Percentiles rank a stretch among this genome's conserved stretches.
Evolutionary conservation across 2,888 invertebrate genomes (phyloP).

Genomic region (Parnassius mnemosyne): DNA sequence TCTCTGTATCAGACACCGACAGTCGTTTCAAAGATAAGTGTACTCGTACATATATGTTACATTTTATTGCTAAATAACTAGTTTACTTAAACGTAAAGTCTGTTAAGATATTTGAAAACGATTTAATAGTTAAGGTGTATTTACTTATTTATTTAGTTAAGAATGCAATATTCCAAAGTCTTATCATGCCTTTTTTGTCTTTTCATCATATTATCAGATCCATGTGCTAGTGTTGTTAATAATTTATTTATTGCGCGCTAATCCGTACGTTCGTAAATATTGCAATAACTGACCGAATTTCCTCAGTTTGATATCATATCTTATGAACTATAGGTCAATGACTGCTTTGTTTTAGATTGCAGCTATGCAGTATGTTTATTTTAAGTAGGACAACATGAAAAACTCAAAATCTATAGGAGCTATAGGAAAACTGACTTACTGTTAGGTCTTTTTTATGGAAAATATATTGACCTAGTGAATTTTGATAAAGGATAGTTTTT

Average conservation of each 20-base stretch:
- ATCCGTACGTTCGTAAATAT: constrained; percentile 29
- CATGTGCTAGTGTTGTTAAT: not conserved
- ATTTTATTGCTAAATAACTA: constrained; percentile 8
- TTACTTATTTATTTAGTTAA: no score
- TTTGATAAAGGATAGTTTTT: no score
- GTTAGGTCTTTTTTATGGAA: no score
- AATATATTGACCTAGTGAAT: no score
- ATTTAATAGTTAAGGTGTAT: no score
- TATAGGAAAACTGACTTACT: no score
- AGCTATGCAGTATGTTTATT: constrained; percentile 1
- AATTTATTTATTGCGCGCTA: not conserved
- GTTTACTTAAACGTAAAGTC: not conserved
- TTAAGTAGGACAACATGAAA: no score
- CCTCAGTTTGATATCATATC: constrained; percentile 47
- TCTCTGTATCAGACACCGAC: constrained; percentile 12
- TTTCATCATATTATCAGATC: no score
- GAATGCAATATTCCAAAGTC: no score
- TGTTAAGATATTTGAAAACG: no score
- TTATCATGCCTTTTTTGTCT: no score
- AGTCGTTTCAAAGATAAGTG: constrained; percentile 10
- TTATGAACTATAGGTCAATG: constrained; percentile 43
- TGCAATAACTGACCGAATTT: constrained; percentile 44
- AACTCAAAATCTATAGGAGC: no score
- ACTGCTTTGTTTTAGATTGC: constrained; percentile 42
- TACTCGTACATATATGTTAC: constrained; percentile 1